Evolutionary conservation across 2,113 vertebrate genomes (phyloP), one percentile per base, ranked within the genome.

Genomic region (Sphyrna mokarran): DNA sequence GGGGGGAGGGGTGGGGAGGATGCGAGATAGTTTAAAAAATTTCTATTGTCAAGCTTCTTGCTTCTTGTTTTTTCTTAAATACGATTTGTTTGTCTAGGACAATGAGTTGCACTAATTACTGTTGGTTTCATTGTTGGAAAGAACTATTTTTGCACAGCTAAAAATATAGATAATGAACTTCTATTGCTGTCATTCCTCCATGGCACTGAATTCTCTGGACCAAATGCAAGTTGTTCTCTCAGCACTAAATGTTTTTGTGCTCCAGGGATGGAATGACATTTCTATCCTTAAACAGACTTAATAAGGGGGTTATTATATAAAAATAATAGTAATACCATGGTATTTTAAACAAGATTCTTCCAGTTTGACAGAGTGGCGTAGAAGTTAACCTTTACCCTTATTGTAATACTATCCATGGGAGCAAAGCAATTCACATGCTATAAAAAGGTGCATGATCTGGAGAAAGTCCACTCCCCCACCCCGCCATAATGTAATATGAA

Each of bases 331-430:
- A 94, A 94, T 94, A 70, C 66, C 23, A 8, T 94, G 93, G 93
- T 70, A 94, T 70, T 70, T 94, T 70, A 91, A 94, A 94, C 68
- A 94, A 70, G 93, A 94, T 94, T 94, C 23, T 70, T 94, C 66
- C 40, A 48, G 22, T 94, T 90, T 94, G 93, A 43, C 66, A 40
- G 93, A 93, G 61, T 93, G 90, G 90, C 22, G 61, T n/a, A 93
- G 63, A 94, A 26, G 22, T 94, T 94, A 94, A 94, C 93, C 93
- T 94, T 94, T 94, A 33, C 33, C 66, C 93, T 94, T 70, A 69
- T 94, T 40, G 93, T 70, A 94, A 94, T 94, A 70, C 93, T 14
- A 94, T 68, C 93, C 94, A 95, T 95, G 94, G 43, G 94, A 95
- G 94, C 68, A 48, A 54, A 48, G 54, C 20, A 29, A 48, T 94